These are phyloP conservation scores for Gonatopus flavifemur DNA, from an alignment of 1,140 invertebrate genomes.

Conservation along the genomic window DNA sequence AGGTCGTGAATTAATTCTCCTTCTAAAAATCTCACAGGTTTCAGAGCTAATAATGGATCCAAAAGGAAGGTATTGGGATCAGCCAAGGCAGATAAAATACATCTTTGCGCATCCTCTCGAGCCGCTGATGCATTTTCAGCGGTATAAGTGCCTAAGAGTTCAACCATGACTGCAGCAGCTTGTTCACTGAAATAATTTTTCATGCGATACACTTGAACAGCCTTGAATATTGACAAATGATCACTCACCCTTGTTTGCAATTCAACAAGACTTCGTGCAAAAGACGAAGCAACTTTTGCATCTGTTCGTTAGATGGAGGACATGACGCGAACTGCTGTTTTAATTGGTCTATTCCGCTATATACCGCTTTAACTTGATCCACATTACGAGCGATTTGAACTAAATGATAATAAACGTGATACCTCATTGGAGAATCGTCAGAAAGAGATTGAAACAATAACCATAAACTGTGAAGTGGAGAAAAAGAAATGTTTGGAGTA, in stretches of 20 bases:
- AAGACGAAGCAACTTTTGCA: constrained; percentile 87
- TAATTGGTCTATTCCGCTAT: constrained; percentile 76
- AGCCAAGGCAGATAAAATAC: constrained; percentile 91
- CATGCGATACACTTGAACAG: background rate
- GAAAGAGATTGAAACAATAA: constrained; percentile 89
- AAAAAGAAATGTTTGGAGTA: background rate
- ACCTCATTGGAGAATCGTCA: constrained; percentile 79
- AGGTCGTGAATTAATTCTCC: constrained; percentile 94
- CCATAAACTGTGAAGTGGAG: constrained; percentile 66
- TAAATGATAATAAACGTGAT: constrained; percentile 90
- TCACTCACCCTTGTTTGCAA: constrained; percentile 66
- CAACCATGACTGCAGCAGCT: constrained; percentile 95
- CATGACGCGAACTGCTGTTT: constrained; percentile 82
- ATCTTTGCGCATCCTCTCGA: constrained; percentile 93
- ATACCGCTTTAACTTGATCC: constrained; percentile 81
- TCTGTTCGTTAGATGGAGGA: constrained; percentile 85
- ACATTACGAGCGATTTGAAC: constrained; percentile 85
- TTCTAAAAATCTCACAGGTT: constrained; percentile 94
- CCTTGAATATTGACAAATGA: background rate
- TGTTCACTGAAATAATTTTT: constrained; percentile 69
- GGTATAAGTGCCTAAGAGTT: constrained; percentile 92
- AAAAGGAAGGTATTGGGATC: constrained; percentile 94
- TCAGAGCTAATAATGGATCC: constrained; percentile 88
- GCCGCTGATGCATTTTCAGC: constrained; percentile 95
- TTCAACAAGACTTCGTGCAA: constrained; percentile 85